Percentiles rank a stretch among this genome's conserved stretches.
Conservation (phyloP, 2,113 vertebrate species). For the Sigmodon hispidus region DNA sequence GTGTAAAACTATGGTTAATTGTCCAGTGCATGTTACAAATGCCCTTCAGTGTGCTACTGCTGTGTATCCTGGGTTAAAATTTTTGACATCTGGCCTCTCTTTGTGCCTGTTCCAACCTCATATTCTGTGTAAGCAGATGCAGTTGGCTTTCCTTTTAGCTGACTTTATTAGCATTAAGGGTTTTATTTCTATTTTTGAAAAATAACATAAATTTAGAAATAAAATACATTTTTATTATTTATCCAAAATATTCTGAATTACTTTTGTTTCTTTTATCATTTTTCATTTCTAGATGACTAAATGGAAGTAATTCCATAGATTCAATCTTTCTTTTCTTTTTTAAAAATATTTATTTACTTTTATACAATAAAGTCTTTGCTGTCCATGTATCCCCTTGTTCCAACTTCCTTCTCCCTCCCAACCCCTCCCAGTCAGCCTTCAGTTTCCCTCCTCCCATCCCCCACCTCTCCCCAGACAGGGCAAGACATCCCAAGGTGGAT, state of each 20-base stretch:
- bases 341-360: too few relatives aligned
- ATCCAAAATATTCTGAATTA: background rate
- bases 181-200: background rate
- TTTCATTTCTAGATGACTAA: constrained; percentile 31
- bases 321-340: too few relatives aligned
- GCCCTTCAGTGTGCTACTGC: background rate
- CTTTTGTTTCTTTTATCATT: background rate
- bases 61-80: background rate
- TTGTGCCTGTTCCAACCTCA: background rate
- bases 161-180: too few relatives aligned
- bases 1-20: background rate
- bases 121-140: background rate
- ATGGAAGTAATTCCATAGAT: background rate
- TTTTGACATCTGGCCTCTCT: background rate
- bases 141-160: background rate
- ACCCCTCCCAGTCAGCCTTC: too few relatives aligned
- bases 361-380: too few relatives aligned
- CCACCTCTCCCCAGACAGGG: too few relatives aligned
- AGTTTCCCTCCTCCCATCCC: too few relatives aligned
- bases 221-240: background rate
- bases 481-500: too few relatives aligned
- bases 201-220: background rate
- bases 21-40: fast-evolving
- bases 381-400: too few relatives aligned
- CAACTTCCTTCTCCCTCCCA: too few relatives aligned